A percentile compares a stretch with the other conserved stretches of the same genome.
Evolutionary conservation across 2,113 vertebrate genomes (phyloP).

Genomic region (Zosterops borbonicus): DNA sequence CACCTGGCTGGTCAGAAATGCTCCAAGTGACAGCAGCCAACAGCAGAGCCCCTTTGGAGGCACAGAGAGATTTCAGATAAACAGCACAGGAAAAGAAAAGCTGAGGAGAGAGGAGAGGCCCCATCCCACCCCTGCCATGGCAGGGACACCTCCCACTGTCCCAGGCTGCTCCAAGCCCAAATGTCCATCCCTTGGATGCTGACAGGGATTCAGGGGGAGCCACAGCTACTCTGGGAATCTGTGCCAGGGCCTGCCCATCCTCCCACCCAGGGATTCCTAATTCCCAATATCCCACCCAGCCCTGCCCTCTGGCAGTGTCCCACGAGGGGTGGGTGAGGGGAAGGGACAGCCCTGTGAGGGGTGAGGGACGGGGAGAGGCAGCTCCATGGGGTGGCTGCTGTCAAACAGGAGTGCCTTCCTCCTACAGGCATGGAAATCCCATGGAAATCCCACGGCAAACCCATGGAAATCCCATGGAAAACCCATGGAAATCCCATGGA

Average conservation of each 20-base stretch:
- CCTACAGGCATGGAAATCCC: neutral
- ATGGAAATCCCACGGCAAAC: neutral
- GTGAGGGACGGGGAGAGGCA: neutral
- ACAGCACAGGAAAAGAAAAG: neutral
- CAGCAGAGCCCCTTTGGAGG: neutral
- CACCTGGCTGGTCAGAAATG: neutral
- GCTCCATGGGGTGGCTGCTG: neutral
- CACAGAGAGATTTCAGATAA: neutral
- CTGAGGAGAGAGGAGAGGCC: neutral
- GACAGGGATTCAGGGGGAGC: neutral
- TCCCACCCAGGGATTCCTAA: neutral
- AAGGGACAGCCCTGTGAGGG: neutral
- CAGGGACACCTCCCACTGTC: neutral
- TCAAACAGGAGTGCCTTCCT: no score
- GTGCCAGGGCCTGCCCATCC: no score
- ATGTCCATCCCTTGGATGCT: neutral
- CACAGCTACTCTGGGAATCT: neutral
- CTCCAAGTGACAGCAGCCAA: neutral
- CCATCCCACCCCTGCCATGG: neutral
- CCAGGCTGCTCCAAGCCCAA: neutral
- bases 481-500: neutral
- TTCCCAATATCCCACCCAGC: neutral
- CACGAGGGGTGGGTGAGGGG: neutral
- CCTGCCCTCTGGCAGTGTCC: neutral
- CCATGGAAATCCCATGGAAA: neutral